Evolutionary conservation across 2,888 invertebrate genomes (phyloP).

Genomic region (Chymomyza procnemis): DNA sequence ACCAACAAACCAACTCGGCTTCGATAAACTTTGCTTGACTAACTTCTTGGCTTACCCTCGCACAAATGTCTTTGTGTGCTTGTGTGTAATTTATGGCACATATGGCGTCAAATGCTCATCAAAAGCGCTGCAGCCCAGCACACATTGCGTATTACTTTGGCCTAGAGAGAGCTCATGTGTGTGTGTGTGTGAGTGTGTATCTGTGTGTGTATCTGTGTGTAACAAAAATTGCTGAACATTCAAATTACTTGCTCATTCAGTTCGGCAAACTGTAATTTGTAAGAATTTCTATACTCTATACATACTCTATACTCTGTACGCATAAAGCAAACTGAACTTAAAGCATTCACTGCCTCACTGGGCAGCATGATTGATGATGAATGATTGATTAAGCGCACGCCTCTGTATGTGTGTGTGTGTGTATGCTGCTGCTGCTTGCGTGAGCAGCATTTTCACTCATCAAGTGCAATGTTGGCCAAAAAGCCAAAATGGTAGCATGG

Average conservation of each 20-base stretch:
- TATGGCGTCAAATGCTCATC: conserved; percentile 3
- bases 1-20: too few relatives aligned
- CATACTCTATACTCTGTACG: too few relatives aligned
- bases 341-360: not conserved
- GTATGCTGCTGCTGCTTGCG: not conserved
- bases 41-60: not conserved
- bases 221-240: not conserved
- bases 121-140: not conserved
- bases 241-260: not conserved
- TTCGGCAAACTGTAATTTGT: not conserved
- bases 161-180: too few relatives aligned
- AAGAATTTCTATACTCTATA: not conserved
- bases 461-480: not conserved
- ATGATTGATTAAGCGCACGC: conserved; percentile 64
- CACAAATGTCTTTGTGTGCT: not conserved
- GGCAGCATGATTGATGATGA: conserved; percentile 60
- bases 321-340: not conserved
- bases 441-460: not conserved
- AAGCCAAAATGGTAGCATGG: conserved; percentile 13
- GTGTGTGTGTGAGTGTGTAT: not conserved
- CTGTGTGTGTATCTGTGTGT: not conserved
- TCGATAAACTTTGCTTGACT: too few relatives aligned
- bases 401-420: conserved; percentile 22
- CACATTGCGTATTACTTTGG: too few relatives aligned
- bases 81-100: conserved; percentile 1